Evolutionary conservation across 2,113 vertebrate species (phyloP), one percentile per base, ranked within the genome.

Genomic region (Python bivittatus): DNA sequence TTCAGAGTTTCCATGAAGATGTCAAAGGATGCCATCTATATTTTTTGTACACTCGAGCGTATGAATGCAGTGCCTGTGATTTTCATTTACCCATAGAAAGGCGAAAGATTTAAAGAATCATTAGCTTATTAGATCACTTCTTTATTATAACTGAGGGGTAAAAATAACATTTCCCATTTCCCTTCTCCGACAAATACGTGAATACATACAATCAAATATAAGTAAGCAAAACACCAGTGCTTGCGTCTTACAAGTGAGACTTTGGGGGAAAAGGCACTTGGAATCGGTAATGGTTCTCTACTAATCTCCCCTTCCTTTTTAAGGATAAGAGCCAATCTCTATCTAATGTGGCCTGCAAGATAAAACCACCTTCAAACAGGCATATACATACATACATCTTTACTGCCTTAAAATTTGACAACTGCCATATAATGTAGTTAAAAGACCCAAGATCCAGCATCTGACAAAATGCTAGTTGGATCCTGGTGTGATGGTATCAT

Each of bases 111-210:
- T 87, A 33, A 87, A 87, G 52, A 88, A 92, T 57, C 15, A 27
- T 60, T 23, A 94, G 92, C 83, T 96, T 95, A 96, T 96, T 95
- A 96, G 97, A 96, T 96, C 97, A 97, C 97, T 96, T 95, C 95
- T 98, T 98, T 84, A 60, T 60, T 91, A 88, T 98, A 98, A 97
- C 97, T 96, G 91, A 79, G 52, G 90, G 91, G 96, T 96, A 96
- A 97, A 98, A 98, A 97, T 98, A 97, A 97, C 96, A 96, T 96
- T 96, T 96, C 96, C 97, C 97, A 95, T 95, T 79, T 97, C 96
- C 97, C 95, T 95, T 90, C 57, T 97, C 95, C 89, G 88, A 79
- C 94, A 90, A 94, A 91, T 97, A 97, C 92, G 95, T 93, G 85
- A 53, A 96, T 94, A 95, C 94, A 93, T 88, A 93, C 94, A 96